Conservation (phyloP, 1,140 invertebrate genomes). For the Vanessa tameamea region DNA sequence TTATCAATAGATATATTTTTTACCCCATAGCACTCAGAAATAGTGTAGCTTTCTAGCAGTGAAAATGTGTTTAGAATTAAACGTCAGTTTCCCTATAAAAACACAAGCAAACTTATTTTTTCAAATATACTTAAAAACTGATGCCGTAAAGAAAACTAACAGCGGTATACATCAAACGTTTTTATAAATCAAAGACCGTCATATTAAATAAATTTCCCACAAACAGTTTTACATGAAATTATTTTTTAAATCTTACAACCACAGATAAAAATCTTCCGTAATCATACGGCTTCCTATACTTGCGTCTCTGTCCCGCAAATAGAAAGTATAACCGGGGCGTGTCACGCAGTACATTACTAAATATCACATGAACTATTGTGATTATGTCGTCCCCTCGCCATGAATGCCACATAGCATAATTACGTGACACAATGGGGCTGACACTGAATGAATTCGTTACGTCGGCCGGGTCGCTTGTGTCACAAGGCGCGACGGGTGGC, state of each 20-base stretch:
- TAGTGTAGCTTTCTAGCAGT: too few species aligned
- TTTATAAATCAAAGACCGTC: too few species aligned
- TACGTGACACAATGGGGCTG: constrained; percentile 39
- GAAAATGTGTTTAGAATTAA: too few species aligned
- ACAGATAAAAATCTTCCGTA: neutral
- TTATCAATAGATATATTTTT: too few species aligned
- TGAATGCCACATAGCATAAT: constrained; percentile 44
- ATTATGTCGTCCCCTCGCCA: constrained; percentile 23
- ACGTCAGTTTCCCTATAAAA: too few species aligned
- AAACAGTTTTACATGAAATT: neutral
- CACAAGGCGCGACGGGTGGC: constrained; percentile 11
- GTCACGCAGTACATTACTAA: constrained; percentile 19
- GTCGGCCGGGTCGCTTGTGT: constrained; percentile 22
- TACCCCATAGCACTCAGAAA: too few species aligned
- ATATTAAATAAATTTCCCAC: neutral
- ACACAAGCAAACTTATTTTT: too few species aligned
- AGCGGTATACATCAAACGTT: too few species aligned
- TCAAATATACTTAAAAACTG: too few species aligned
- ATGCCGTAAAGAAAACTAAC: too few species aligned
- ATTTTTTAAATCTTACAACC: neutral
- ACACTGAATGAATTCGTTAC: constrained; percentile 28
- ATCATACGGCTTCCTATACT: neutral
- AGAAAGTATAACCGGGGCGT: constrained; percentile 23
- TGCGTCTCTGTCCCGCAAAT: constrained; percentile 9
- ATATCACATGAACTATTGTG: constrained; percentile 21